phyloP scores from a whole-genome alignment of 2,888 invertebrate species.

The Lamproptera curius region DNA sequence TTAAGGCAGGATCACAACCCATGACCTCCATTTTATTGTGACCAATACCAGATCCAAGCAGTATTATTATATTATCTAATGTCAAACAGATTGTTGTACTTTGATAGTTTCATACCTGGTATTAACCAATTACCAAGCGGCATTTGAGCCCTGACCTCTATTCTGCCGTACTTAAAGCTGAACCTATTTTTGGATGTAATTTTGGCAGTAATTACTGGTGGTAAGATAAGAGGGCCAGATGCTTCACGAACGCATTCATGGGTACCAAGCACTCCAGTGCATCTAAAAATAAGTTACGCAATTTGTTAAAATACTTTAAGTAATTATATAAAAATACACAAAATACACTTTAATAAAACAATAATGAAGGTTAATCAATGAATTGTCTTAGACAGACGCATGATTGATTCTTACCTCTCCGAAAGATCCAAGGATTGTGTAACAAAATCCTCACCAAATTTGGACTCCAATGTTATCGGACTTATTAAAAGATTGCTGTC shows the following conservation, averaged over 20 bases:
- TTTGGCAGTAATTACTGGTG: conserved; percentile 83
- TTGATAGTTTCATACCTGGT: conserved; percentile 82
- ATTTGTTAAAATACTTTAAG: too few species aligned
- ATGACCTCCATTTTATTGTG: too few species aligned
- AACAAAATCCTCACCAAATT: conserved; percentile 72
- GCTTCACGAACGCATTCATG: conserved; percentile 67
- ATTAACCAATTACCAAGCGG: conserved; percentile 88
- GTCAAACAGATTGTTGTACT: too few species aligned
- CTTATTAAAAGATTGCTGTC: conserved; percentile 79
- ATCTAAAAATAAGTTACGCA: conserved; percentile 47
- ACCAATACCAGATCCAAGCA: too few species aligned
- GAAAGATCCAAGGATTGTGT: conserved; percentile 56
- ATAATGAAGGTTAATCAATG: background rate
- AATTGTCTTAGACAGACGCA: too few species aligned
- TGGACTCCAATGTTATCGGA: conserved; percentile 76
- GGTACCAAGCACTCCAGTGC: conserved; percentile 66
- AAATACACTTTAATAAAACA: too few species aligned
- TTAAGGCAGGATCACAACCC: too few species aligned
- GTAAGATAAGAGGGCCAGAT: conserved; percentile 78
- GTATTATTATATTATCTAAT: too few species aligned
- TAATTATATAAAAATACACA: too few species aligned
- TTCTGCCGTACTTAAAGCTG: conserved; percentile 83
- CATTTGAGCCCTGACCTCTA: conserved; percentile 84
- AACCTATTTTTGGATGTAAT: conserved; percentile 82
- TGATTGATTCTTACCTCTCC: conserved; percentile 39